Evolutionary conservation across 92 coral and sea anemone species (phyloP), one percentile per base, ranked within the genome.

Genomic region (Ricordea florida): DNA sequence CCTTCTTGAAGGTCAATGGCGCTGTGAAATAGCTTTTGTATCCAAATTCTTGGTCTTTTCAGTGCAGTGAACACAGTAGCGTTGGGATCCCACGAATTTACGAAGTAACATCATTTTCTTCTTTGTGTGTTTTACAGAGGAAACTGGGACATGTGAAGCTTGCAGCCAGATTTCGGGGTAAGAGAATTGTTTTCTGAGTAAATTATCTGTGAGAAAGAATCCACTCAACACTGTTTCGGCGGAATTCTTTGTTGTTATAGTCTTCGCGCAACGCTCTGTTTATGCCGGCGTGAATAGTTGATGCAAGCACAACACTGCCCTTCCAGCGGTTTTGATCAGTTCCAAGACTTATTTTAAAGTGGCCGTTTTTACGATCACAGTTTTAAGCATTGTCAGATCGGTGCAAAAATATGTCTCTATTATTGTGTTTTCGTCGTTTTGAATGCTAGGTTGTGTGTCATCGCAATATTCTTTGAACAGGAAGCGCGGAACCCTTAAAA

Each of bases 1-100:
- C 40, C 88, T 96, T 40, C 86, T 96, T 17, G 99, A 96, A 89
- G 99, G 99, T 96, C 62, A 76, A 87, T 45, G 49, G n/a, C 10
- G n/a, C 45, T 21, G 14, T 17, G 51, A 72, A 46, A 55, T 72
- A 64, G 36, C 34, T 60, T 20, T 38, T 47, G 17, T 11, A 28
- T 38, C n/a, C 77, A 27, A 50, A 52, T 40, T 4, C 51, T 55
- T 14, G 24, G 35, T 70, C 40, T 53, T 69, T 42, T 42, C 17
- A 35, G 80, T 74, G 62, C 50, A 66, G 74, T 11, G 74, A 77
- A 84, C 26, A 69, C 83, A 76, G 59, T 84, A 74, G 50, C 83
- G 77, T 70, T 74, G 76, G 60, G 32, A 46, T 57, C 83, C 78
- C 65, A 84, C 66, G 47, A 35, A 51, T 47, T 26, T 60, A 66